These are phyloP conservation scores for Colaptes auratus DNA, from an alignment of 2,113 vertebrate species.

Conservation along the genomic window DNA sequence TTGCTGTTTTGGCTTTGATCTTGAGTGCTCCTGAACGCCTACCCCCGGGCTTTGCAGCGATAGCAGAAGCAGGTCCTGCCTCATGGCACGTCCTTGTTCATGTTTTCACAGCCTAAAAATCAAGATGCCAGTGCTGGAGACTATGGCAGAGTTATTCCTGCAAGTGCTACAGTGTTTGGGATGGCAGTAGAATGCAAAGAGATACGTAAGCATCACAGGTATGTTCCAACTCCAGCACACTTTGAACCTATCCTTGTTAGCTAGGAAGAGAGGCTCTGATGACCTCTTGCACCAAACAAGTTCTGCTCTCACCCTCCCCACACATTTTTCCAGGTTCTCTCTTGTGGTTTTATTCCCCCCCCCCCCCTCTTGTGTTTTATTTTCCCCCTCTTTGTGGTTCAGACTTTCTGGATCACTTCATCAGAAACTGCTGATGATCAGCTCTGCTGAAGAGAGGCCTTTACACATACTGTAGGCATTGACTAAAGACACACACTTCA, in stretches of 20 bases:
- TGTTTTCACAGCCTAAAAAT: slow-evolving; percentile 70
- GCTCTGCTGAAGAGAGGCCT: not conserved
- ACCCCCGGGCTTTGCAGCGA: not conserved
- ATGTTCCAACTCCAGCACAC: not conserved
- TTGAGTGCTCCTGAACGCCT: not conserved
- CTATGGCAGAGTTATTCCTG: slow-evolving; percentile 93
- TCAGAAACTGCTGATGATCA: not conserved
- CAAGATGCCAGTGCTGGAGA: slow-evolving; percentile 57
- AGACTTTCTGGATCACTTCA: not conserved
- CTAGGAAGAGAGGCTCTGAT: not conserved
- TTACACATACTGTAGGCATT: not conserved
- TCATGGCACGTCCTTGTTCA: not conserved
- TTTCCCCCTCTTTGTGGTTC: not conserved
- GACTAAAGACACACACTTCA: not conserved
- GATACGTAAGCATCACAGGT: slow-evolving; percentile 96
- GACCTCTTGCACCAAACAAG: not conserved
- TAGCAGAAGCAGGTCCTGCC: not conserved
- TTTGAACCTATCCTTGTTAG: not conserved
- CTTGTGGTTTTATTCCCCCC: no score
- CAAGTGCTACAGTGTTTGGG: slow-evolving; percentile 88
- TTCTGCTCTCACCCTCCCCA: not conserved
- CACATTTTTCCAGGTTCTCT: not conserved
- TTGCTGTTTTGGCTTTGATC: not conserved
- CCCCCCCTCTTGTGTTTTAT: no score
- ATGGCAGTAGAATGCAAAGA: slow-evolving; percentile 91